phyloP scores from a whole-genome alignment of 2,888 invertebrate genomes.

The Meteorus cinctellus region DNA sequence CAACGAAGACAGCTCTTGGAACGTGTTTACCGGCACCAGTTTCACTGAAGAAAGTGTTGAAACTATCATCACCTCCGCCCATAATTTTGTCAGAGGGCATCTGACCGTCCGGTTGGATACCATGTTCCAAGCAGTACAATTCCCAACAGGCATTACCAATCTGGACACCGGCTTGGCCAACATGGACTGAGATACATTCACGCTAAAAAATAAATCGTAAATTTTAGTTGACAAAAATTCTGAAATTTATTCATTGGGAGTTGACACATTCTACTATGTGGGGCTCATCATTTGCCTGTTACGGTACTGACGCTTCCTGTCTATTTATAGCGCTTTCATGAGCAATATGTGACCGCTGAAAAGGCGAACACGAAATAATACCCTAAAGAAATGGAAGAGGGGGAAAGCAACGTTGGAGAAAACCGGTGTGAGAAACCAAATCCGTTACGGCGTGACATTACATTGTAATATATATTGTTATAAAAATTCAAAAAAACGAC shows the following conservation, averaged over 20 bases:
- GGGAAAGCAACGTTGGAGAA: neutral
- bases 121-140: slow-evolving; percentile 87
- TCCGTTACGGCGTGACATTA: neutral
- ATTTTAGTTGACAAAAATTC: neutral
- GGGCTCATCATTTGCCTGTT: neutral
- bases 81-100: slow-evolving; percentile 88
- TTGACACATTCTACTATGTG: neutral
- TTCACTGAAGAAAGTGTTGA: slow-evolving; percentile 86
- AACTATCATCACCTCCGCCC: slow-evolving; percentile 84
- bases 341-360: neutral
- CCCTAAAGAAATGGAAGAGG: neutral
- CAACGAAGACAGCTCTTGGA: slow-evolving; percentile 90
- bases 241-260: neutral
- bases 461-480: neutral
- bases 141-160: slow-evolving; percentile 92
- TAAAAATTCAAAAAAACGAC: neutral
- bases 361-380: neutral
- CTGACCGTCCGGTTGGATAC: slow-evolving; percentile 88
- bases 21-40: slow-evolving; percentile 88
- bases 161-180: slow-evolving; percentile 89
- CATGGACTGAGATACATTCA: slow-evolving; percentile 90
- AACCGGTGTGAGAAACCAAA: neutral
- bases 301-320: neutral
- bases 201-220: slow-evolving; percentile 76
- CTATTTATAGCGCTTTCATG: neutral